A percentile compares a stretch with the other conserved stretches of the same genome.
phyloP scores from a whole-genome alignment of 1,140 invertebrate genomes.

The Drosophila yakuba region DNA sequence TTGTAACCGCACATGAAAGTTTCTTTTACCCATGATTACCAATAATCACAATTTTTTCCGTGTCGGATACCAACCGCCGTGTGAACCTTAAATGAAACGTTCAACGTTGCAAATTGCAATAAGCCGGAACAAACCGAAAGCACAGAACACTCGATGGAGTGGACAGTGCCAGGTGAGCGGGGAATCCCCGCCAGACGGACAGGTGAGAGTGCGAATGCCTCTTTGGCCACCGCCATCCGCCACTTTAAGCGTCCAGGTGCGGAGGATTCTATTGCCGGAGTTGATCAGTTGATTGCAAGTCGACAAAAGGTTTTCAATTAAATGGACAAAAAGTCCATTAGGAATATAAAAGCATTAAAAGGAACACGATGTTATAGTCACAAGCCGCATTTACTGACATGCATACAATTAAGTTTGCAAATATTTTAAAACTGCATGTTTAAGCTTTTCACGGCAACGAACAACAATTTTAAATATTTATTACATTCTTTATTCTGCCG shows the following conservation, averaged over 20 bases:
- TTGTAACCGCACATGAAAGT: too few relatives aligned
- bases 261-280: neutral
- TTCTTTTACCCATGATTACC: neutral
- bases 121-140: conserved; percentile 11
- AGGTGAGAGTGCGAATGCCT: conserved; percentile 12
- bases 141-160: neutral
- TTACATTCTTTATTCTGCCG: neutral
- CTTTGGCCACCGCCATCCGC: neutral
- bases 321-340: neutral
- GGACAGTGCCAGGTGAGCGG: neutral
- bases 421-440: too few relatives aligned
- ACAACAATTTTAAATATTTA: neutral
- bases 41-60: neutral
- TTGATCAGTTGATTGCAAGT: neutral
- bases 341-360: too few relatives aligned
- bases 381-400: too few relatives aligned
- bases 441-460: too few relatives aligned
- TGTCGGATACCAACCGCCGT: conserved; percentile 12
- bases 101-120: conserved; percentile 24
- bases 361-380: too few relatives aligned
- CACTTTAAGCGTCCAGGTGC: conserved; percentile 8
- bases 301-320: too few relatives aligned
- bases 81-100: conserved; percentile 22
- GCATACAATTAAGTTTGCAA: too few relatives aligned
- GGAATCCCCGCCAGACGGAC: conserved; percentile 3